Conservation (phyloP, 2,797 vertebrate genomes). For the Cossypha dichroa region DNA sequence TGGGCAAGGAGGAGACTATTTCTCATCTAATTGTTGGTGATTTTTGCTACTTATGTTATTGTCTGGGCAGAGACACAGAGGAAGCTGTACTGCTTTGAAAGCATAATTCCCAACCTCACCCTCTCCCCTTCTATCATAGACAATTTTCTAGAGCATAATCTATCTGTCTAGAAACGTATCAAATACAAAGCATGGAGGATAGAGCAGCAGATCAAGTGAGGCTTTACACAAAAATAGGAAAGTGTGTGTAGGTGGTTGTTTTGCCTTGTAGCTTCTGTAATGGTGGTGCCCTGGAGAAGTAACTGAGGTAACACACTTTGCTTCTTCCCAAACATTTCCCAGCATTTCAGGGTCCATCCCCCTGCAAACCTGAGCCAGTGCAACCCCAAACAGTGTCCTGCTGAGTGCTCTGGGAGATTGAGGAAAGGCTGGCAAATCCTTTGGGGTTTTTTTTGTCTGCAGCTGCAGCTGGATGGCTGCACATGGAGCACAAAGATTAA, state of each 20-base stretch:
- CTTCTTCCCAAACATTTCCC: not conserved
- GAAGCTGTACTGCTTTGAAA: not conserved
- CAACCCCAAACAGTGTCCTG: not conserved
- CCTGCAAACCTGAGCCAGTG: not conserved
- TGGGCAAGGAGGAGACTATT: not conserved
- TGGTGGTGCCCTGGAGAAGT: not conserved
- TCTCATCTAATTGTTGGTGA: not conserved
- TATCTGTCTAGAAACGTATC: not conserved
- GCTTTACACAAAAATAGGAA: not conserved
- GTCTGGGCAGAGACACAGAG: not conserved
- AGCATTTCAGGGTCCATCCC: not conserved
- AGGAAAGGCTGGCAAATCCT: not conserved
- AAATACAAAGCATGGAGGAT: not conserved
- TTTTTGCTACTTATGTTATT: not conserved
- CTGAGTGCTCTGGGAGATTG: not conserved
- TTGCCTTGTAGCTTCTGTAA: not conserved
- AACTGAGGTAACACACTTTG: not conserved
- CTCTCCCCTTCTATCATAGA: not conserved
- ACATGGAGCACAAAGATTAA: not conserved
- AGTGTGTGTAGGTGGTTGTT: not conserved
- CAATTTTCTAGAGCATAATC: not conserved
- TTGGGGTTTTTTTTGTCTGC: not conserved
- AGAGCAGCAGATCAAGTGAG: not conserved
- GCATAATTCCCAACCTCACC: fast-evolving
- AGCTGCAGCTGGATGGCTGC: not conserved